A percentile compares a stretch with the other conserved stretches of the same genome.
Evolutionary conservation across 2,797 vertebrate genomes (phyloP).

Genomic region (Psittacula derbiana): DNA sequence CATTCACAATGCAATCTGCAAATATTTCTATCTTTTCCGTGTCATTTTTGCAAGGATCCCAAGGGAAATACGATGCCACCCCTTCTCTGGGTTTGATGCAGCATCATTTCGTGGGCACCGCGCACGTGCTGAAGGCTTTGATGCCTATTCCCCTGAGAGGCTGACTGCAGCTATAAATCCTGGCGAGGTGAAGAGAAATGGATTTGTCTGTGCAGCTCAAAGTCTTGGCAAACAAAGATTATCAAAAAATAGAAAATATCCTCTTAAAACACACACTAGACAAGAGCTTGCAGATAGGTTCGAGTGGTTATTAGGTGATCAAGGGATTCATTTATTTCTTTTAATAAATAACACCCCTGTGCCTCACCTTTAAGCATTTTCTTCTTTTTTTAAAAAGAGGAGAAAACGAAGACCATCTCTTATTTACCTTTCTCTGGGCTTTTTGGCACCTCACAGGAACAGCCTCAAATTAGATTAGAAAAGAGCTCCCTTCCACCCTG

Average conservation of each 20-base stretch:
- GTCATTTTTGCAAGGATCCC: not conserved
- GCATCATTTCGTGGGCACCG: not conserved
- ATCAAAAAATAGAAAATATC: not conserved
- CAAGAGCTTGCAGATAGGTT: not conserved
- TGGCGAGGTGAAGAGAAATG: not conserved
- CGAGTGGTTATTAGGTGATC: not conserved
- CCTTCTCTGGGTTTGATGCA: not conserved
- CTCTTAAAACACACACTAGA: not conserved
- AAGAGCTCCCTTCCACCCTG: not conserved
- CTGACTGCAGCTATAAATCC: not conserved
- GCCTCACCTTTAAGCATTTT: not conserved
- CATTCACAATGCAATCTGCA: not conserved
- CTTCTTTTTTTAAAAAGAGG: not conserved
- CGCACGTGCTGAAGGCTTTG: not conserved
- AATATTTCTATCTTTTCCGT: fast-evolving
- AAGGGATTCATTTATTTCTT: not conserved
- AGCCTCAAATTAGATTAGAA: not conserved
- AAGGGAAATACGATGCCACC: not conserved
- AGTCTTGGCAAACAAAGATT: not conserved
- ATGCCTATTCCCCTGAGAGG: not conserved
- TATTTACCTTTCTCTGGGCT: not conserved
- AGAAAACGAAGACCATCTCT: not conserved
- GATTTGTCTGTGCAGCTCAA: not conserved
- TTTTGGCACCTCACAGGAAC: not conserved
- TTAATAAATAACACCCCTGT: not conserved